Evolutionary conservation across 2,888 invertebrate species (phyloP).

Genomic region (Leptura quadrifasciata): DNA sequence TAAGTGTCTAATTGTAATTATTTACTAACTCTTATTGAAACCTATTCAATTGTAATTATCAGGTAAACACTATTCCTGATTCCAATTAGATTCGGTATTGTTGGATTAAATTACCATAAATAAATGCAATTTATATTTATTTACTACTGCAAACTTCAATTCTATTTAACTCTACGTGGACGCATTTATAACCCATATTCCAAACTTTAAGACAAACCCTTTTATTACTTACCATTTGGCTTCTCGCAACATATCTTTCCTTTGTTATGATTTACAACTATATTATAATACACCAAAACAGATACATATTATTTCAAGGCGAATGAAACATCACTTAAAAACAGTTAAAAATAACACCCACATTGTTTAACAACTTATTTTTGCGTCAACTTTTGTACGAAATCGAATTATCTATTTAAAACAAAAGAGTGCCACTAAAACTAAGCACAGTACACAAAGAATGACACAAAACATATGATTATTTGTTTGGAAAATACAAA

Average conservation of each 20-base stretch:
- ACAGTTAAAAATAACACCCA: slow-evolving; percentile 19
- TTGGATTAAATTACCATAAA: no score
- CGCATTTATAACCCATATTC: neutral
- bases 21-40: no score
- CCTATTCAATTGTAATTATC: no score
- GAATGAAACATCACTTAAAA: neutral
- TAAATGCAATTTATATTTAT: no score
- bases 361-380: slow-evolving; percentile 22
- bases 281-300: neutral
- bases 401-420: slow-evolving; percentile 4
- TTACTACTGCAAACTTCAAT: neutral
- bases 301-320: neutral
- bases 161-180: neutral
- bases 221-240: neutral
- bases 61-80: no score
- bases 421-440: slow-evolving; percentile 4
- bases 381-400: neutral
- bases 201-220: neutral
- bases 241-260: neutral
- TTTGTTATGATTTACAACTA: slow-evolving; percentile 1
- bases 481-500: slow-evolving; percentile 39
- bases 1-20: no score
- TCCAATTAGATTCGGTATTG: no score
- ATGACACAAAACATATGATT: slow-evolving; percentile 50
- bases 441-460: slow-evolving; percentile 26